Conservation (phyloP, 2,888 invertebrate species). For the Amblyjoppa fuscipennis region DNA sequence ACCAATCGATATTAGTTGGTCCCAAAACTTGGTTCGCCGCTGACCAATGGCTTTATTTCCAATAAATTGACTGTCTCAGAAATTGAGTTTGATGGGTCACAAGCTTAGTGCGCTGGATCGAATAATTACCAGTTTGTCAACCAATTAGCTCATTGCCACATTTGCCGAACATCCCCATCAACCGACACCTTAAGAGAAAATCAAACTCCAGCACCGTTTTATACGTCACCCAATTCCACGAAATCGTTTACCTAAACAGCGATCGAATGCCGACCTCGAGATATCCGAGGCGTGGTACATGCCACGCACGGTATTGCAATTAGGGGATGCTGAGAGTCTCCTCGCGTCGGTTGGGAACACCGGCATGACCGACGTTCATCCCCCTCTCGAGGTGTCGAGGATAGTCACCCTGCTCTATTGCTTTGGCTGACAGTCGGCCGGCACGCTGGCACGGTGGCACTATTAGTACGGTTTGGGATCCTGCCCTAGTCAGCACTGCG, state of each 20-base stretch:
- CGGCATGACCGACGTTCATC: constrained; percentile 70
- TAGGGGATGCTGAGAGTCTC: constrained; percentile 70
- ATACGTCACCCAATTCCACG: too few species aligned
- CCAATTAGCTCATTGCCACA: too few species aligned
- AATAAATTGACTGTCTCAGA: too few species aligned
- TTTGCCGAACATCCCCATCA: too few species aligned
- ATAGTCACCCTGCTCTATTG: constrained; percentile 57
- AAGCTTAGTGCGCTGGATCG: too few species aligned
- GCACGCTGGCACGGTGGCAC: constrained; percentile 73
- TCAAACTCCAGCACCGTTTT: too few species aligned
- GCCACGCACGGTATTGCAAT: constrained; percentile 60
- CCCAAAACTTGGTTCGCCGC: too few species aligned
- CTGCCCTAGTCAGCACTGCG: constrained; percentile 78
- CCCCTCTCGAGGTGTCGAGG: constrained; percentile 71
- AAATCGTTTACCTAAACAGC: neutral
- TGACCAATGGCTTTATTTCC: too few species aligned
- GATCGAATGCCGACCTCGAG: constrained; percentile 5
- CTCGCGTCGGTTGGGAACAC: constrained; percentile 66
- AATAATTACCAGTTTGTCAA: too few species aligned
- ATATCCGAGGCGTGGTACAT: neutral
- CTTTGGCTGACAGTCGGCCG: constrained; percentile 76
- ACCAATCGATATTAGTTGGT: too few species aligned
- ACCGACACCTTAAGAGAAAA: too few species aligned
- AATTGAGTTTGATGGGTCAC: too few species aligned
- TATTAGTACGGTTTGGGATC: constrained; percentile 82